Percentiles rank a stretch among this genome's conserved stretches.
phyloP scores from a whole-genome alignment of 2,888 invertebrate genomes.

The Pyrrhia umbra region DNA sequence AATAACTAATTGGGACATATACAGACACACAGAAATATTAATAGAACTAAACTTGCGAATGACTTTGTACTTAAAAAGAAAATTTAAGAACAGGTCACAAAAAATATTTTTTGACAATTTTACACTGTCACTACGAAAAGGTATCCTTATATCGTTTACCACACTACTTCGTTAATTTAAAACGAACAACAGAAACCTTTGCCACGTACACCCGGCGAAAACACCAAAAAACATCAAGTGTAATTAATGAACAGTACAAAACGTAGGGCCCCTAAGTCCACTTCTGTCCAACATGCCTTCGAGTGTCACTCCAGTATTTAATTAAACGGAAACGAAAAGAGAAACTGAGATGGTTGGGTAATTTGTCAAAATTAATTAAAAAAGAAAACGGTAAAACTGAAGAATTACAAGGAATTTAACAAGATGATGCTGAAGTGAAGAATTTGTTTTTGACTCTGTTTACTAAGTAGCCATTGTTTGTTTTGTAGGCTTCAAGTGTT shows the following conservation, averaged over 20 bases:
- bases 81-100: too few relatives aligned
- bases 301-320: conserved; percentile 89
- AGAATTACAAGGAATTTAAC: conserved; percentile 82
- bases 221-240: conserved; percentile 52
- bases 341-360: conserved; percentile 87
- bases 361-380: conserved; percentile 91
- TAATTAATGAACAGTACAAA: conserved; percentile 80
- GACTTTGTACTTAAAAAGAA: too few relatives aligned
- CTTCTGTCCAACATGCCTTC: conserved; percentile 77
- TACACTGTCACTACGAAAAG: neutral
- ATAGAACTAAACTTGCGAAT: too few relatives aligned
- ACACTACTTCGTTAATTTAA: neutral
- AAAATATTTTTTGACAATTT: too few relatives aligned
- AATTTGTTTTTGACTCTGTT: conserved; percentile 71
- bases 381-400: conserved; percentile 83
- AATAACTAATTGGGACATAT: too few relatives aligned
- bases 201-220: conserved; percentile 18
- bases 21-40: too few relatives aligned
- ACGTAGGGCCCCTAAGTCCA: conserved; percentile 67
- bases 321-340: conserved; percentile 86
- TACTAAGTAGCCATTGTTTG: conserved; percentile 70
- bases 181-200: neutral
- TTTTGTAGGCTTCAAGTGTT: conserved; percentile 47
- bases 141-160: neutral
- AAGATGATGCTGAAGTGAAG: conserved; percentile 75